A percentile compares a stretch with the other conserved stretches of the same genome.
phyloP scores from a whole-genome alignment of 2,888 invertebrate species.

The Pollenia labialis region DNA sequence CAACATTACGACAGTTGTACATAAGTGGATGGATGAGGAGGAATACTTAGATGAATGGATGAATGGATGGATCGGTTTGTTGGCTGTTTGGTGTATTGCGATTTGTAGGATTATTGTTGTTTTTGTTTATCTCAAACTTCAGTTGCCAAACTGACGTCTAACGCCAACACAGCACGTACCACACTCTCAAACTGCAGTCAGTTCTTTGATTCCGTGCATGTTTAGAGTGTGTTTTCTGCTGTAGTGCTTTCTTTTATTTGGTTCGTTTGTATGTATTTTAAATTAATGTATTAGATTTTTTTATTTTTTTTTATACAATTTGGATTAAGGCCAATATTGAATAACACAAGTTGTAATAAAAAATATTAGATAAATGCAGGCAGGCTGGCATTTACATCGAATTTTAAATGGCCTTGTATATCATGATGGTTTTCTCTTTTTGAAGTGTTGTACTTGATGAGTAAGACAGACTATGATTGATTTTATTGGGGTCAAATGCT shows the following conservation, averaged over 20 bases:
- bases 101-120: slow-evolving; percentile 43
- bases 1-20: slow-evolving; percentile 29
- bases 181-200: slow-evolving; percentile 40
- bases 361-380: slow-evolving; percentile 54
- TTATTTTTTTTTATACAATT: slow-evolving; percentile 18
- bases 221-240: slow-evolving; percentile 9
- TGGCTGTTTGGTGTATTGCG: slow-evolving; percentile 59
- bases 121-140: slow-evolving; percentile 20
- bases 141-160: slow-evolving; percentile 57
- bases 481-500: slow-evolving; percentile 47
- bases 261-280: slow-evolving; percentile 47
- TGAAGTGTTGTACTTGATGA: slow-evolving; percentile 27
- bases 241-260: slow-evolving; percentile 15
- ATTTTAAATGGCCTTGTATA: slow-evolving; percentile 41
- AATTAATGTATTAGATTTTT: slow-evolving; percentile 53
- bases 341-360: slow-evolving; percentile 57
- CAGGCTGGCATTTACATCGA: slow-evolving; percentile 18
- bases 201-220: slow-evolving; percentile 6
- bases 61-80: slow-evolving; percentile 9
- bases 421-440: neutral
- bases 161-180: slow-evolving; percentile 54
- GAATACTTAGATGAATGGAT: slow-evolving; percentile 21
- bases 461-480: slow-evolving; percentile 36
- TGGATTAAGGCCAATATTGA: slow-evolving; percentile 66
- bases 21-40: slow-evolving; percentile 1